Evolutionary conservation across 2,888 invertebrate genomes (phyloP).

Genomic region (Drosophila melanosoma): DNA sequence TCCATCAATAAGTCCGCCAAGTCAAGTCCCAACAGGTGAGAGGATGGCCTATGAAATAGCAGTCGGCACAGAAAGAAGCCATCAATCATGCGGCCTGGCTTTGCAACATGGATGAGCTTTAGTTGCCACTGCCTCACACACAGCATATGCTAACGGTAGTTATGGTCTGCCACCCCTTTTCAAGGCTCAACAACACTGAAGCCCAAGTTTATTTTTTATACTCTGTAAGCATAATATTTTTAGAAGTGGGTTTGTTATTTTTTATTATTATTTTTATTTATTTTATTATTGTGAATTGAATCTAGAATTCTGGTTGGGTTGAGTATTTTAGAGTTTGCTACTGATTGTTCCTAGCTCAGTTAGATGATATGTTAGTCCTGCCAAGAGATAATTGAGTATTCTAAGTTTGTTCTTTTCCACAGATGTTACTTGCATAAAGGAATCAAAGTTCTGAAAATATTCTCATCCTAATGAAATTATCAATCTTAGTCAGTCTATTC

Average conservation of each 20-base stretch:
- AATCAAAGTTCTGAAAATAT: background rate
- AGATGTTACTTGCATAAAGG: background rate
- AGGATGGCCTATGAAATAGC: constrained; percentile 34
- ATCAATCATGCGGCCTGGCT: constrained; percentile 61
- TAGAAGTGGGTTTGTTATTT: background rate
- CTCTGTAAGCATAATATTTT: constrained; percentile 5
- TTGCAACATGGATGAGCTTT: constrained; percentile 49
- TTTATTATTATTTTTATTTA: no score
- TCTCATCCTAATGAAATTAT: background rate
- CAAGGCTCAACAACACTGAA: constrained; percentile 13
- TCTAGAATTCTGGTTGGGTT: no score
- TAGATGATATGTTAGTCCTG: background rate
- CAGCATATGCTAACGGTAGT: constrained; percentile 61
- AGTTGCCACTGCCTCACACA: constrained; percentile 2
- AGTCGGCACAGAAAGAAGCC: constrained; percentile 39
- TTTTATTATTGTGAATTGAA: no score
- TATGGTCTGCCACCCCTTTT: constrained; percentile 56
- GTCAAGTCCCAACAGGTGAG: constrained; percentile 63
- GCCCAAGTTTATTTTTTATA: constrained; percentile 26
- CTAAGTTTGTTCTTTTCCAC: background rate
- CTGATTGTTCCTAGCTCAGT: background rate
- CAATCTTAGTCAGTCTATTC: background rate
- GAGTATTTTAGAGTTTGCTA: background rate
- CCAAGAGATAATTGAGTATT: background rate
- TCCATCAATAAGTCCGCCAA: background rate